These are phyloP conservation scores for Tipula vernalis DNA, from an alignment of 2,888 invertebrate genomes.

Conservation along the genomic window DNA sequence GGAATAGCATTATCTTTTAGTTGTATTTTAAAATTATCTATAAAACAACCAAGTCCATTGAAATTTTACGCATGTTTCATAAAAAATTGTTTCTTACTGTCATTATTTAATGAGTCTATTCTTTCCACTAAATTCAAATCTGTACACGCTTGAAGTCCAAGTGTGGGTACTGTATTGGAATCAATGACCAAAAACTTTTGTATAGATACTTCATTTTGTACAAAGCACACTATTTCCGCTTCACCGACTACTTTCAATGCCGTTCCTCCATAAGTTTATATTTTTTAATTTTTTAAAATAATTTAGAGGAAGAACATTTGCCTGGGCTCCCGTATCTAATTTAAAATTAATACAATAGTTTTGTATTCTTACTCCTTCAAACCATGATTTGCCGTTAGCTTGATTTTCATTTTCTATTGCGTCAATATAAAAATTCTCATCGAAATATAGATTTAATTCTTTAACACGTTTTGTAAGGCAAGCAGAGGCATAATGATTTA, in stretches of 20 bases:
- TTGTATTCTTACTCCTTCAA: not conserved
- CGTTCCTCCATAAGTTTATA: not conserved
- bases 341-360: not conserved
- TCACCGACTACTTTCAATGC: too few species aligned
- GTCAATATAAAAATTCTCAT: not conserved
- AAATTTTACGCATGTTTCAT: not conserved
- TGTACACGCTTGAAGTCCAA: not conserved
- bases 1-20: not conserved
- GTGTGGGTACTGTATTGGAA: not conserved
- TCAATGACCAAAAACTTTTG: slow-evolving; percentile 7
- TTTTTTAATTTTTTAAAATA: not conserved
- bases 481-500: too few species aligned
- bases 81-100: not conserved
- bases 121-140: not conserved
- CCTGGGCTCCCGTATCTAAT: not conserved
- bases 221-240: not conserved
- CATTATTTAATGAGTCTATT: not conserved
- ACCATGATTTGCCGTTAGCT: not conserved
- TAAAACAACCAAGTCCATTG: slow-evolving; percentile 10
- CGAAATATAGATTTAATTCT: not conserved
- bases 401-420: not conserved
- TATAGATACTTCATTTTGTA: not conserved
- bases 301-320: not conserved
- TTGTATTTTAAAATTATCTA: not conserved
- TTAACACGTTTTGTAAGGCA: not conserved